Percentiles rank a stretch among this genome's conserved stretches.
Evolutionary conservation across 2,888 invertebrate species (phyloP).

Genomic region (Pseudoips prasinana): DNA sequence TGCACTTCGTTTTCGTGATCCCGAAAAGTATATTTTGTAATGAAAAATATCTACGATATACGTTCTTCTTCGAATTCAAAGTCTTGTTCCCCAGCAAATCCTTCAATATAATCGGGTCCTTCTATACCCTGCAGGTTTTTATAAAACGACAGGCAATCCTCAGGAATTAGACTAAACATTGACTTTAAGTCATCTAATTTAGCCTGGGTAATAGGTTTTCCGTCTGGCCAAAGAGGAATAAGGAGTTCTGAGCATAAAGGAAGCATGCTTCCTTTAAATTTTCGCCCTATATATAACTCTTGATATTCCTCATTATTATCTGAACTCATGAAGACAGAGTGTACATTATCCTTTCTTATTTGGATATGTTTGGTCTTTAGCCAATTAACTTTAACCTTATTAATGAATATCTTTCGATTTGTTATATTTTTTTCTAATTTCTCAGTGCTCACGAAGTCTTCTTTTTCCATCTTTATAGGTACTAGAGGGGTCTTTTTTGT

Average conservation of each 20-base stretch:
- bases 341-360: conserved; percentile 4
- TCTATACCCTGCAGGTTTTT: neutral
- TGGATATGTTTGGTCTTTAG: conserved; percentile 5
- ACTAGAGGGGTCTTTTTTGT: conserved; percentile 5
- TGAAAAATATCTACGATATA: neutral
- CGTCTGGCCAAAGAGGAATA: neutral
- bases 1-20: conserved; percentile 3
- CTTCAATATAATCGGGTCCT: neutral
- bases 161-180: conserved; percentile 1
- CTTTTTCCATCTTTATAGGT: conserved; percentile 1
- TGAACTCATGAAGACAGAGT: conserved; percentile 8
- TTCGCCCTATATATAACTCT: neutral
- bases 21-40: neutral
- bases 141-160: neutral
- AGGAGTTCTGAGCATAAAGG: neutral
- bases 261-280: neutral
- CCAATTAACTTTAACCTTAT: conserved; percentile 9
- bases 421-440: conserved; percentile 7
- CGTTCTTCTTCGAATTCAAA: neutral
- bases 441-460: conserved; percentile 4
- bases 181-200: conserved; percentile 1
- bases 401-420: conserved; percentile 5
- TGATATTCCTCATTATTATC: neutral
- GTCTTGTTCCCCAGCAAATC: neutral
- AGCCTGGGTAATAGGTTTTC: neutral